Evolutionary conservation across 2,113 vertebrate species (phyloP).

Genomic region (Mastomys natalensis): DNA sequence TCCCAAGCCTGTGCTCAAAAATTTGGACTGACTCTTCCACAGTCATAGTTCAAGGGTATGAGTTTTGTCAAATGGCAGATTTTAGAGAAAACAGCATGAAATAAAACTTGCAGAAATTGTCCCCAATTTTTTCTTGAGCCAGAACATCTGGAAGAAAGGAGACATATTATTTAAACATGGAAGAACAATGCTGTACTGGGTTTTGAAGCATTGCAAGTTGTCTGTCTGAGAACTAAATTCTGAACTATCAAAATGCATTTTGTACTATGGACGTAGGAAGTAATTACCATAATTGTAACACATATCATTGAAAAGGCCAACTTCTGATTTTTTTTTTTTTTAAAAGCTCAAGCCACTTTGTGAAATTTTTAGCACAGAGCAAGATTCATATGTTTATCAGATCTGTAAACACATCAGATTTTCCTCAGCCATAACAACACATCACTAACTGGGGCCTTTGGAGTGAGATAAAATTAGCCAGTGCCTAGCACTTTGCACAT

Average conservation of each 20-base stretch:
- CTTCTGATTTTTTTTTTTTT: conserved; percentile 43
- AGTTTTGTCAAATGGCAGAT: conserved; percentile 12
- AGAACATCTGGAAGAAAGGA: conserved; percentile 36
- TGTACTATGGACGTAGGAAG: neutral
- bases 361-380: neutral
- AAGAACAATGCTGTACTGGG: neutral
- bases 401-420: neutral
- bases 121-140: neutral
- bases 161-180: neutral
- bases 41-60: neutral
- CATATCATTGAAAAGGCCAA: conserved; percentile 6
- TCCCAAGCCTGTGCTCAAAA: conserved; percentile 41
- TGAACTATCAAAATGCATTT: conserved; percentile 28
- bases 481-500: neutral
- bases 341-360: neutral
- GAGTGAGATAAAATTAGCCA: conserved; percentile 20
- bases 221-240: neutral
- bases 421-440: neutral
- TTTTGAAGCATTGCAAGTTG: neutral
- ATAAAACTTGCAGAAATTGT: neutral
- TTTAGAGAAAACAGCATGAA: conserved; percentile 2
- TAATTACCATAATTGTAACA: conserved; percentile 17
- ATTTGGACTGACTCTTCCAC: conserved; percentile 7
- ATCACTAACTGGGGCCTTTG: neutral
- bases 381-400: conserved; percentile 48